phyloP scores from a whole-genome alignment of 2,113 vertebrate species.

The Cervus canadensis region DNA sequence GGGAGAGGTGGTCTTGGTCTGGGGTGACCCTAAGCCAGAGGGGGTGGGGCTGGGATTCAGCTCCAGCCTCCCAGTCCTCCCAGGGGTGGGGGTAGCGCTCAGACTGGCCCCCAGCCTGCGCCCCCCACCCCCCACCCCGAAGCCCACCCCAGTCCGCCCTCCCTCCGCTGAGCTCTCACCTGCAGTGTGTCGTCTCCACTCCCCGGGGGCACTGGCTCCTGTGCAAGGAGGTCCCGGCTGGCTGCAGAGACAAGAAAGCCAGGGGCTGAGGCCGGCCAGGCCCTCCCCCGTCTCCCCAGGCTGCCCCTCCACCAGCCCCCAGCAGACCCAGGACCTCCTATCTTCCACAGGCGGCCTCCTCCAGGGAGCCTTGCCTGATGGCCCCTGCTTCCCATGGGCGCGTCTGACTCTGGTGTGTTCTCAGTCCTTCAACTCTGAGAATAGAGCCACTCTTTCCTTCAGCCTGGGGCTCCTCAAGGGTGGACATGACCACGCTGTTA shows the following conservation, averaged over 20 bases:
- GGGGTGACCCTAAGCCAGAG: not conserved
- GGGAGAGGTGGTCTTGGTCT: not conserved
- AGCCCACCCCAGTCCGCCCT: not conserved
- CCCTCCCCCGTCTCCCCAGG: not conserved
- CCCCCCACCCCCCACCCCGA: not conserved
- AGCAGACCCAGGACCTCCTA: not conserved
- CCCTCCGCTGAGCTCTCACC: no score
- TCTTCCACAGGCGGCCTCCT: not conserved
- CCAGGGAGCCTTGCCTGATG: not conserved
- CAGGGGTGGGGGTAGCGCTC: not conserved
- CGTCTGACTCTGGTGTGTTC: not conserved
- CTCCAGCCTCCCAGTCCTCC: conserved; percentile 68
- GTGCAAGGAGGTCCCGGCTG: conserved; percentile 56
- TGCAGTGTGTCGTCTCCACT: no score
- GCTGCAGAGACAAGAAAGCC: conserved; percentile 73
- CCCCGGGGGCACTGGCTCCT: conserved; percentile 48
- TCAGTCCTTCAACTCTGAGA: not conserved
- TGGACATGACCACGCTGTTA: not conserved
- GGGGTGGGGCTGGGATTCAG: conserved; percentile 25
- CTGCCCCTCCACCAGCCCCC: not conserved
- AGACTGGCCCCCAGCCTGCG: conserved; percentile 19
- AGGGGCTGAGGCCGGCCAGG: conserved; percentile 44
- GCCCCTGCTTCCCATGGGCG: not conserved
- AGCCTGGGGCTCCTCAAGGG: not conserved
- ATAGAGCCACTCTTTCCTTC: not conserved